Evolutionary conservation across 2,797 vertebrate species (phyloP), one percentile per base, ranked within the genome.

Genomic region (Gorsachius magnificus): DNA sequence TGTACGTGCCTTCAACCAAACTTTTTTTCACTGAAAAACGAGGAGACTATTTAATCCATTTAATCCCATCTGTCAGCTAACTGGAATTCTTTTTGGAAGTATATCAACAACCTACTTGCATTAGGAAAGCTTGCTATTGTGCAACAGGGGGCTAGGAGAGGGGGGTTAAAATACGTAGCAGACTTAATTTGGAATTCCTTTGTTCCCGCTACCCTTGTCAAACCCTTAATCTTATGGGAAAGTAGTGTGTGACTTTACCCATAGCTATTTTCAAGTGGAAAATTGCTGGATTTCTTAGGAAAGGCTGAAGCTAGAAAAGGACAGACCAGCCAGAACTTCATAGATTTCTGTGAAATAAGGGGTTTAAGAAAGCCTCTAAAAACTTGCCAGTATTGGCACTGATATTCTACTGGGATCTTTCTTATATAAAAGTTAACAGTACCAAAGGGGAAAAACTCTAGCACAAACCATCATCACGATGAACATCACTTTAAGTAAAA

Each of bases 171-270:
- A 95, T 75, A 80, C 0, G 1, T 75, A 83, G 57, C 83, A 95
- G 57, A 87, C 75, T 87, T 95, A 85, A 96, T 96, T 83, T 95
- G 90, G 92, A 90, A 95, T 95, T 89, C 93, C 90, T 96, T 96
- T 97, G 94, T 95, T 95, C 87, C 79, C 68, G 54, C 57, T 85
- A 82, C 21, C 43, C 87, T 92, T 89, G 64, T 93, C 86, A 93
- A 96, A 93, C 50, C 45, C 88, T 93, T 94, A 94, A 96, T 94
- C 94, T 92, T 85, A 92, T 78, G 78, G 41, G 81, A 94, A 96
- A 95, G 57, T 83, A 87, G 83, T 89, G 48, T 93, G 71, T 78
- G 90, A 94, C 65, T 91, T 90, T 72, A 94, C 26, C 60, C 89
- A 45, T 66, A 90, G 75, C 57, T 92, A 85, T 91, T 96, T 96